These are phyloP conservation scores for Nomia melanderi DNA, from an alignment of 1,140 invertebrate species.

Conservation along the genomic window DNA sequence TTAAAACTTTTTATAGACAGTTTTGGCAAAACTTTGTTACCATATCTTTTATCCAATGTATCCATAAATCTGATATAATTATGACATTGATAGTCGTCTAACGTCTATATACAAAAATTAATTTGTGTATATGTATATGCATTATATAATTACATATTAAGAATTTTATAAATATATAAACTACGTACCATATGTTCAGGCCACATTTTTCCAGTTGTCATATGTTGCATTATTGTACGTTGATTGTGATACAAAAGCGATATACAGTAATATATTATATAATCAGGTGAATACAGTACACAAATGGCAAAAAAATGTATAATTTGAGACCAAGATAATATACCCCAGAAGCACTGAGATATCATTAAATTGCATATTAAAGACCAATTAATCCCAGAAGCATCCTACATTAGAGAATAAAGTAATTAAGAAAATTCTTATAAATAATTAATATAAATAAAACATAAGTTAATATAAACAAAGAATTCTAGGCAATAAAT, in stretches of 20 bases:
- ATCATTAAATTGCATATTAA: constrained; percentile 75
- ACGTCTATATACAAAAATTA: constrained; percentile 64
- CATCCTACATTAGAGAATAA: constrained; percentile 62
- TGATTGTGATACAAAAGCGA: constrained; percentile 75
- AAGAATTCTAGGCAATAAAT: background rate
- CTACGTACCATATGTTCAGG: constrained; percentile 76
- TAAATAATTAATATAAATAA: constrained; percentile 9
- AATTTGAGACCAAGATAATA: constrained; percentile 77
- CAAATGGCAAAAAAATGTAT: constrained; percentile 75
- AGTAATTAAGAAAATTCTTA: constrained; percentile 16
- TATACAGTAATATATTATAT: constrained; percentile 77
- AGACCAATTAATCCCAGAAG: constrained; percentile 77
- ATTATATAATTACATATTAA: constrained; percentile 12
- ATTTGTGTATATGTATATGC: constrained; percentile 8
- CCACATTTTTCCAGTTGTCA: constrained; percentile 73
- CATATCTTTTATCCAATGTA: constrained; percentile 74
- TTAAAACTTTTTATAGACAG: constrained; percentile 56
- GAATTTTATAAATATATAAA: constrained; percentile 23
- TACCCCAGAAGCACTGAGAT: constrained; percentile 77
- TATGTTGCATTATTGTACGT: constrained; percentile 65
- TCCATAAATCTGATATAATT: constrained; percentile 76
- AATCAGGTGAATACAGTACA: constrained; percentile 76
- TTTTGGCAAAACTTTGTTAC: constrained; percentile 75
- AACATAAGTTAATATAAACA: background rate
- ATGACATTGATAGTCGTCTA: constrained; percentile 73